Base-by-base conservation (phyloP, 2,113 vertebrate species). In the Sylvilagus bachmani region DNA sequence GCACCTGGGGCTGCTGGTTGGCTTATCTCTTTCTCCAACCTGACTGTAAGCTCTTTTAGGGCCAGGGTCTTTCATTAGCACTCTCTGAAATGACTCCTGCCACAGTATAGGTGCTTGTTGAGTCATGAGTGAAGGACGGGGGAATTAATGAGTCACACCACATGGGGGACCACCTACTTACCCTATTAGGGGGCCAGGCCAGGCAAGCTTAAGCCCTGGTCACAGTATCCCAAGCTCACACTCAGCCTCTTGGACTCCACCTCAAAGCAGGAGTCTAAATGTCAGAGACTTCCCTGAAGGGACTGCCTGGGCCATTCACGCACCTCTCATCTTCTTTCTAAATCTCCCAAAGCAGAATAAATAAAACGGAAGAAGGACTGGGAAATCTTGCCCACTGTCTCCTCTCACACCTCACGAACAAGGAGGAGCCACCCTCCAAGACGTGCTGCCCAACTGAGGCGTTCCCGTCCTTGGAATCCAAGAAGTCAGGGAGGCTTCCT, bases 401-500 rank as follows among this genome's bases (percentile, higher is more conserved):
- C 24, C 44, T 17, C 36, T 86, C 24, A 70, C 44, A 75, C 55
- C 78, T 94, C 49, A 51, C 44, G 62, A 51, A 7, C 79, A 69
- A 93, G 36, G 17, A 71, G 67, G 12, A 88, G 67, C 49, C 85
- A 71, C 49, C 55, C 19, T 80, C 53, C 79, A 61, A 91, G 79
- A 83, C 58, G 44, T 44, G 11, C 77, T 71, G 6, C 61, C 61
- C 86, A 84, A 29, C 29, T 84, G n/a, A 93, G 22, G 61, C 27
- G 16, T 58, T 74, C 33, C 27, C 16, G 17, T 53, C 77, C 69
- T 62, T 62, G 69, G 84, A 94, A 94, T 67, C 67, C 71, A 89
- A 86, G 36, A 70, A 91, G n/a, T 93, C 6, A 21, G 75, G 33
- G 79, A 89, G 36, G 73, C 69, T 58, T 86, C 73, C 55, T 94